Evolutionary conservation across 2,888 invertebrate species (phyloP), one percentile per base, ranked within the genome.

Genomic region (Petrophora chlorosata): DNA sequence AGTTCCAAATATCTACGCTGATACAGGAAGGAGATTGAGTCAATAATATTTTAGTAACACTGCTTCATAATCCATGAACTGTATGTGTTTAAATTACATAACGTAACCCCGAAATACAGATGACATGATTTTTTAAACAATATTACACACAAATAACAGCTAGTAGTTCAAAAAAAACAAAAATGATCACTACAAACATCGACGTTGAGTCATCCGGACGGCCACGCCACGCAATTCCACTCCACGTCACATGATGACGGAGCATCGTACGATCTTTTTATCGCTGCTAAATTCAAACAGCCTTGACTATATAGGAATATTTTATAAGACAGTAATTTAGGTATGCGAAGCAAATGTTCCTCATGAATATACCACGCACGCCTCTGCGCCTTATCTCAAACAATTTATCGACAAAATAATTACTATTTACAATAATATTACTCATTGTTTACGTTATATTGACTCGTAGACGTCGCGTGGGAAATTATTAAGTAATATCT

Each of bases 181-280:
- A 14, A 51, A 26, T 59, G 60, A 65, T 64, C 59, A 63, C 63
- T 65, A 66, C 63, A 69, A 71, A 67, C 61, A 65, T 43, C 40
- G 32, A 49, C 44, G 54, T 58, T 55, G 60, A 53, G 56, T 60
- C 59, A 56, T 56, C 55, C 38, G 51, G 26, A 13, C 39, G 19
- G 12, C 12, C 32, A 22, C 32, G 63, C 61, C 67, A 64, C 73
- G 71, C 73, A 77, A 65, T 22, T 35, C 65, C 77, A 76, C 23
- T 35, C 65, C 77, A 76, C 82, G 84, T 84, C 84, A 83, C 42
- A 22, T 38, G 40, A 63, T 86, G 85, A 85, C 82, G 85, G 59
- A 57, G 75, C 51, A 82, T 85, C 86, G 80, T 79, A 83, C 73
- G 83, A 86, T 85, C 65, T 73, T 76, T 75, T 73, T 73, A 65